Evolutionary conservation across 2,888 invertebrate genomes (phyloP).

Genomic region (Cephus nigrinus): DNA sequence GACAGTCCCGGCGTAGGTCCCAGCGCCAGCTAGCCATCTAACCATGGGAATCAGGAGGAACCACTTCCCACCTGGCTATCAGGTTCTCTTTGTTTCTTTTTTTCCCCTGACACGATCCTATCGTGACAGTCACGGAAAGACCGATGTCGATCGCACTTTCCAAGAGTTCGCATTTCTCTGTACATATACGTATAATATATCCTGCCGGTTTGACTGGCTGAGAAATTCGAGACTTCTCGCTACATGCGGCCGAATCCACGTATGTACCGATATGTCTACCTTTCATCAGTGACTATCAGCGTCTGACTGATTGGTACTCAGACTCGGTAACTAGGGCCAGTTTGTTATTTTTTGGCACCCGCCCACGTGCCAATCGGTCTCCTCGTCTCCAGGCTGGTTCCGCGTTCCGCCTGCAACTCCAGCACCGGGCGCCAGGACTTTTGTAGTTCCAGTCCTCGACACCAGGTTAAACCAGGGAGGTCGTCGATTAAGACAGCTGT

Average conservation of each 20-base stretch:
- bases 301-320: background rate
- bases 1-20: slow-evolving; percentile 8
- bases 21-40: background rate
- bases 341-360: slow-evolving; percentile 59
- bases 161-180: background rate
- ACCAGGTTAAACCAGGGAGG: slow-evolving; percentile 50
- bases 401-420: slow-evolving; percentile 17
- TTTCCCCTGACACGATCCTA: background rate
- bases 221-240: background rate
- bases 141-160: background rate
- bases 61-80: background rate
- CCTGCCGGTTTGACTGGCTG: background rate
- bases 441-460: slow-evolving; percentile 30
- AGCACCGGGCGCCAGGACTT: slow-evolving; percentile 27
- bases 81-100: background rate
- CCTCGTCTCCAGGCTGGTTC: slow-evolving; percentile 25
- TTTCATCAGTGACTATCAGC: background rate
- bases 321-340: slow-evolving; percentile 23
- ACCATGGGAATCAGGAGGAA: background rate
- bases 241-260: background rate
- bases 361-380: slow-evolving; percentile 52
- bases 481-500: slow-evolving; percentile 59
- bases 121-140: background rate
- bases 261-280: background rate
- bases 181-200: background rate